Conservation (phyloP, 2,797 vertebrate genomes). For the Phoxinus dragarum region DNA sequence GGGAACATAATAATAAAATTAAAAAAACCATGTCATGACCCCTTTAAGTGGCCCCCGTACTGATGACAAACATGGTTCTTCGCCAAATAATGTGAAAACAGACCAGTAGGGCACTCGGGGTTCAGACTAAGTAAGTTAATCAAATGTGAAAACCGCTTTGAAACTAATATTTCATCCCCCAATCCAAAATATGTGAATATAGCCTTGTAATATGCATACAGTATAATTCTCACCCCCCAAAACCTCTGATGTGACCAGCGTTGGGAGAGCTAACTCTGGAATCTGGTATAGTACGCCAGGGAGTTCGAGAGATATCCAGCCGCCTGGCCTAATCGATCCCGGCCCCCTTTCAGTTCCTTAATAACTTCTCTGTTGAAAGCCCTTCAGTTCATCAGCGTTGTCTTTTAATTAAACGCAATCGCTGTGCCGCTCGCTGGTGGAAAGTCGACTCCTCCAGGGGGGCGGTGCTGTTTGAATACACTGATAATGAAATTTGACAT, state of each 20-base stretch:
- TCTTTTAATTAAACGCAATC: conserved; percentile 63
- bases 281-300: neutral
- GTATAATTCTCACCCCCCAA: neutral
- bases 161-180: neutral
- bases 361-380: conserved; percentile 51
- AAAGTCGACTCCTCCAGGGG: conserved; percentile 56
- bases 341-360: conserved; percentile 41
- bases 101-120: neutral
- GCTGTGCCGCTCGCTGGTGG: conserved; percentile 23
- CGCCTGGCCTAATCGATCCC: conserved; percentile 49
- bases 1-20: too few species aligned
- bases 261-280: neutral
- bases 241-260: neutral
- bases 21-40: too few species aligned
- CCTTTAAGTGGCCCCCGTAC: neutral
- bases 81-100: neutral
- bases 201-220: neutral
- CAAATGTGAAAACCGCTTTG: neutral
- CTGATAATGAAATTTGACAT: conserved; percentile 93
- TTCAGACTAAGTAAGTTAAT: neutral
- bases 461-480: conserved; percentile 88
- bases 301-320: conserved; percentile 39
- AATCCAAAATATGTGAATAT: conserved; percentile 4
- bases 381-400: conserved; percentile 54
- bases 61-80: neutral